Evolutionary conservation across 2,797 vertebrate genomes (phyloP).

Genomic region (Halcyon badia): DNA sequence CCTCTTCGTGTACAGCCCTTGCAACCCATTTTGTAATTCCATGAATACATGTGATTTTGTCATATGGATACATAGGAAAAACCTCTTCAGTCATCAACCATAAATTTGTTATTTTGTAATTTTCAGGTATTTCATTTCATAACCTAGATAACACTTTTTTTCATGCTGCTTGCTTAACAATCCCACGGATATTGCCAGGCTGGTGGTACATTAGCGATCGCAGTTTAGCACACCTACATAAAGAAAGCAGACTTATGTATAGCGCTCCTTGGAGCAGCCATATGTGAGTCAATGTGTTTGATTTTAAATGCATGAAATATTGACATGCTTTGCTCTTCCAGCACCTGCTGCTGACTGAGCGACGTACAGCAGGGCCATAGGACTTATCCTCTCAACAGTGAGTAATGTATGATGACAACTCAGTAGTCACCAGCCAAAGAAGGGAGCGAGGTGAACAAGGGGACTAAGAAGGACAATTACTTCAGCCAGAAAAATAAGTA

Average conservation of each 20-base stretch:
- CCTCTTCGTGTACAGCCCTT: rapidly evolving
- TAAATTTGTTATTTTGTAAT: background rate
- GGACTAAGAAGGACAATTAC: conserved; percentile 4
- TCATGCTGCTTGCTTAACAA: background rate
- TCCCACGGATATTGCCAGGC: background rate
- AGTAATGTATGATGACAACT: conserved; percentile 59
- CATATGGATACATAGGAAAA: background rate
- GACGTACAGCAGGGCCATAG: background rate
- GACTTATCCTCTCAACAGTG: conserved; percentile 47
- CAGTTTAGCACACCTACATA: background rate
- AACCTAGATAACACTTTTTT: background rate
- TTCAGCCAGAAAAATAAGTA: conserved; percentile 12
- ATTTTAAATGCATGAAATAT: conserved; percentile 61
- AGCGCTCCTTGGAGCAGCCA: background rate
- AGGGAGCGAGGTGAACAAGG: background rate
- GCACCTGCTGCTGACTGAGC: conserved; percentile 54
- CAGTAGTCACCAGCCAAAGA: conserved; percentile 19
- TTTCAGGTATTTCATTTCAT: background rate
- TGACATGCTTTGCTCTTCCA: conserved; percentile 24
- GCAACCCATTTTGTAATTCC: background rate
- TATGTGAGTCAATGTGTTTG: conserved; percentile 11
- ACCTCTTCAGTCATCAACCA: background rate
- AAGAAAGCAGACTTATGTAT: background rate
- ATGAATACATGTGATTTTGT: rapidly evolving
- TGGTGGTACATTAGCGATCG: background rate